phyloP scores from a whole-genome alignment of 2,888 invertebrate genomes.

The Lycia hirtaria region DNA sequence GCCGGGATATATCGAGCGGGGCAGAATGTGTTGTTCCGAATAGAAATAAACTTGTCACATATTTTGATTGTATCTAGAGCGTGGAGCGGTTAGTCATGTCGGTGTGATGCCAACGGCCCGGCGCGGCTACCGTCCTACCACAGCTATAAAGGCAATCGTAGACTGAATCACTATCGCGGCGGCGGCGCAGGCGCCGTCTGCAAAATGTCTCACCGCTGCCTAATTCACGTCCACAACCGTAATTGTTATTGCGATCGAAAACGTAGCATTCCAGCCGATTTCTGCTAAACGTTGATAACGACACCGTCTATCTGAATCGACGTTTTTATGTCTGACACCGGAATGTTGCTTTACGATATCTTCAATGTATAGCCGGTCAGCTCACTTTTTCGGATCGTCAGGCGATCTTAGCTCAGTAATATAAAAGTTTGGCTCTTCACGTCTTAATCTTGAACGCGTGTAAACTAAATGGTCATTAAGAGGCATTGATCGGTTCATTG shows the following conservation, averaged over 20 bases:
- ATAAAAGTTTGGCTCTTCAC: background rate
- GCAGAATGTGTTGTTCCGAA: conserved; percentile 82
- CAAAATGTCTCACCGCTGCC: conserved; percentile 80
- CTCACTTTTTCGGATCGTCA: background rate
- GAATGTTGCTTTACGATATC: background rate
- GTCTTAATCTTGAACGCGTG: background rate
- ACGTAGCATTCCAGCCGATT: conserved; percentile 30
- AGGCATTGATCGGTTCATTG: conserved; percentile 15
- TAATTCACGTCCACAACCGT: conserved; percentile 65
- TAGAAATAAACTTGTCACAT: conserved; percentile 86
- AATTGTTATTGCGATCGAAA: conserved; percentile 47
- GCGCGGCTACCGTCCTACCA: conserved; percentile 61
- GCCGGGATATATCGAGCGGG: conserved; percentile 78
- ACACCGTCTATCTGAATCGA: conserved; percentile 26
- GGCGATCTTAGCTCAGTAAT: background rate
- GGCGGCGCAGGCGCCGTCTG: conserved; percentile 82
- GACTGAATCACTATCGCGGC: conserved; percentile 72
- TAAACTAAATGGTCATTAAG: conserved; percentile 8
- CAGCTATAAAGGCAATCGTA: conserved; percentile 80
- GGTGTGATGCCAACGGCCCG: conserved; percentile 82
- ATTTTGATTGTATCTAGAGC: conserved; percentile 86
- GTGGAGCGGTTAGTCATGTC: conserved; percentile 82
- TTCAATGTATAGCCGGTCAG: background rate
- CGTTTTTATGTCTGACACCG: conserved; percentile 7
- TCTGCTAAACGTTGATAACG: conserved; percentile 36